Conservation (phyloP, 2,797 vertebrate species). For the Vireo griseus region DNA sequence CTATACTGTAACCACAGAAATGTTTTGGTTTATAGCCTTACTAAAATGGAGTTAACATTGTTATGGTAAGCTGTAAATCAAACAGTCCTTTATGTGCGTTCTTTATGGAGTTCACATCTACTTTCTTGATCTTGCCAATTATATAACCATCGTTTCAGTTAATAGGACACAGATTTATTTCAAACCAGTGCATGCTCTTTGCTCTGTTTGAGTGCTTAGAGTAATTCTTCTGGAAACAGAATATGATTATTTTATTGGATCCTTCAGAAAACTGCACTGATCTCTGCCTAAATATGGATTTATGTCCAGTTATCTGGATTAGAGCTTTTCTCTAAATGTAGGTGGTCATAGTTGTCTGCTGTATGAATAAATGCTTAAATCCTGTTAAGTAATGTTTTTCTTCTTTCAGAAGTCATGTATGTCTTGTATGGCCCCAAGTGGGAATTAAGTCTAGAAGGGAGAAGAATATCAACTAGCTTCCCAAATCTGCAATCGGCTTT, state of each 20-base stretch:
- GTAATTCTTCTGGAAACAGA: not conserved
- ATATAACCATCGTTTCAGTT: not conserved
- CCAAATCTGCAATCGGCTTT: not conserved
- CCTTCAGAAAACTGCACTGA: not conserved
- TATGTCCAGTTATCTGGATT: not conserved
- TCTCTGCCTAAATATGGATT: constrained; percentile 10
- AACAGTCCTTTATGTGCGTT: not conserved
- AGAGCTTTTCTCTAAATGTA: not conserved
- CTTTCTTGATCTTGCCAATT: not conserved
- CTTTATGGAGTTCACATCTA: not conserved
- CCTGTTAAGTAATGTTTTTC: not conserved
- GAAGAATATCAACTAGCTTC: not conserved
- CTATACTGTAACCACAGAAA: not conserved
- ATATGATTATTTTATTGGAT: not conserved
- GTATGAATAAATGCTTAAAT: not conserved
- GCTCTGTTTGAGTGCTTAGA: not conserved
- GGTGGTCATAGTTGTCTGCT: not conserved
- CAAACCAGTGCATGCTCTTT: not conserved
- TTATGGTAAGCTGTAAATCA: not conserved
- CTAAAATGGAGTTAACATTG: not conserved
- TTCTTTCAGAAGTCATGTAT: not conserved
- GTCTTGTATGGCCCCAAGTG: not conserved
- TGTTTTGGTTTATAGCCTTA: not conserved
- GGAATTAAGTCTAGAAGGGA: not conserved
- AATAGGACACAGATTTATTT: not conserved